Evolutionary conservation across 2,113 vertebrate species (phyloP), one percentile per base, ranked within the genome.

Genomic region (Paramormyrops kingsleyae): DNA sequence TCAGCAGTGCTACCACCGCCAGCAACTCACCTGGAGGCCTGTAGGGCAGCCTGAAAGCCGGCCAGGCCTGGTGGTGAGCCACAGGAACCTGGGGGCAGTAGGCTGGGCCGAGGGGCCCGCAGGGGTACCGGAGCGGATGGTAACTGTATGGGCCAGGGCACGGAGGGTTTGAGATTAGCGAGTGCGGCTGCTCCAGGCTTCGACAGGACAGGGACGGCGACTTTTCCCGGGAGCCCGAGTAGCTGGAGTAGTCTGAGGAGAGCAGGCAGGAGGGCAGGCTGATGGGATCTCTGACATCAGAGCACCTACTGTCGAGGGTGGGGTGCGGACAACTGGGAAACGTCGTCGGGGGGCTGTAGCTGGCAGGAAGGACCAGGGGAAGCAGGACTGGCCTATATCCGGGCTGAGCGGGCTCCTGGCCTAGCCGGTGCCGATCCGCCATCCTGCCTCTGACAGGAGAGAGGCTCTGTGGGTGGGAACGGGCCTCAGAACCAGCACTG

Each of bases 161-260:
- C 0, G 94, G 94, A 0, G 94, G 94, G 59, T 94, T 94, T 80
- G 96, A 96, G 92, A 86, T 95, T 49, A 97, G 92, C 0, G 96
- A 96, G 5, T 90, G 90, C 0, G 96, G 96, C 93, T 94, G 95
- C 92, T 97, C 96, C 10, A 97, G 88, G 91, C 93, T 85, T 1
- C 88, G 52, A 19, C 92, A 85, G 1, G 93, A 92, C 5, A 93
- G 92, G 7, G 95, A 93, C 19, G 39, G 15, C 1, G 90, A 92
- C 90, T 92, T 93, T 59, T 87, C 90, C 24, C 88, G 87, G 15
- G 93, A 94, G 2, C 87, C 91, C 1, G 90, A 90, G 50, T 89
- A 93, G 70, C 90, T 88, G 84, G 90, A 83, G 89, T 89, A 90
- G 89, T 94, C 93, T 27, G 92, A 93, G 3, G 88, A 92, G 88